phyloP scores from a whole-genome alignment of 1,140 invertebrate species.

The Cylas formicarius region DNA sequence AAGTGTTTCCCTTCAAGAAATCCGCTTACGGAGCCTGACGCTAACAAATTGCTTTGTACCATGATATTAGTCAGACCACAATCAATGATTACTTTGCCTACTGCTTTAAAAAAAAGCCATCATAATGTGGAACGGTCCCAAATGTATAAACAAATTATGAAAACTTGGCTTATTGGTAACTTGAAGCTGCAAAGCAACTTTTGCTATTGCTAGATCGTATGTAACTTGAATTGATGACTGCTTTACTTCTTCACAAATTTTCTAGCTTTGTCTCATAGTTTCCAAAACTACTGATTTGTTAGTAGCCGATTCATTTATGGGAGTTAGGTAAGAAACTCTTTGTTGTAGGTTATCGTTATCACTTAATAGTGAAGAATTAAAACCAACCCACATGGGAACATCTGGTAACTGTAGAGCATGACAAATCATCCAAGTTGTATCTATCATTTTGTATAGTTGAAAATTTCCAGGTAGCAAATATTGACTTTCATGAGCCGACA shows the following conservation, averaged over 20 bases:
- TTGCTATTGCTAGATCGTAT: slow-evolving; percentile 38
- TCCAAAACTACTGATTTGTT: slow-evolving; percentile 31
- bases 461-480: slow-evolving; percentile 2
- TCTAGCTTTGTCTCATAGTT: slow-evolving; percentile 35
- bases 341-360: slow-evolving; percentile 24
- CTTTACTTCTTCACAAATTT: slow-evolving; percentile 27
- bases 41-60: slow-evolving; percentile 35
- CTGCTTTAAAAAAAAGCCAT: slow-evolving; percentile 39
- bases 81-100: slow-evolving; percentile 37
- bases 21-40: slow-evolving; percentile 33
- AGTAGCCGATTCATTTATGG: slow-evolving; percentile 38
- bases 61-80: slow-evolving; percentile 38
- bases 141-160: slow-evolving; percentile 36
- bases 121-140: slow-evolving; percentile 39
- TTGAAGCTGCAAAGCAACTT: slow-evolving; percentile 36
- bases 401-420: slow-evolving; percentile 22
- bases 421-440: slow-evolving; percentile 22
- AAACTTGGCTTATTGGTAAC: slow-evolving; percentile 16
- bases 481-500: slow-evolving; percentile 1
- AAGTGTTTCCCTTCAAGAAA: slow-evolving; percentile 39
- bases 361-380: slow-evolving; percentile 22
- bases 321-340: slow-evolving; percentile 29
- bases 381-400: slow-evolving; percentile 31
- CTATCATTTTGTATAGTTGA: slow-evolving; percentile 8
- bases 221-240: slow-evolving; percentile 38